Conservation (phyloP, 2,797 vertebrate genomes). For the Arnoldichthys spilopterus region DNA sequence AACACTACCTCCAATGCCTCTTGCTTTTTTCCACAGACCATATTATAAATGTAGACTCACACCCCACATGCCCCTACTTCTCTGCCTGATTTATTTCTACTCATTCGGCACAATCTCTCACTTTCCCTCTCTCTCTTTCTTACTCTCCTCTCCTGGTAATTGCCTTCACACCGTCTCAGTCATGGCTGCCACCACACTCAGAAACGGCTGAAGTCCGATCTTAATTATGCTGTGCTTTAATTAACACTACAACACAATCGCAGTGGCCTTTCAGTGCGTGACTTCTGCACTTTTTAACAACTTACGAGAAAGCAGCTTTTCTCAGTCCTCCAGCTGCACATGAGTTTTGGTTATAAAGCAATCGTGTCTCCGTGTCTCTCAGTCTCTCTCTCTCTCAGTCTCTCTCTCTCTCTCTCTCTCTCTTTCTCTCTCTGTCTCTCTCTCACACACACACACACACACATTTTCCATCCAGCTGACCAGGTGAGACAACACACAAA, state of each 20-base stretch:
- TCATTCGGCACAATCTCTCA: conserved; percentile 2
- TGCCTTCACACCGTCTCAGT: conserved; percentile 59
- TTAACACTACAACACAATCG: conserved; percentile 45
- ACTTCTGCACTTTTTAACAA: conserved; percentile 36
- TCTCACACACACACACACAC: conserved; percentile 9
- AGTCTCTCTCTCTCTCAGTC: neutral
- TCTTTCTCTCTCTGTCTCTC: neutral
- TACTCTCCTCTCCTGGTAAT: conserved; percentile 55
- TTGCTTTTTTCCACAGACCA: neutral
- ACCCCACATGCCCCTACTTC: neutral
- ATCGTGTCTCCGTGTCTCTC: too few relatives aligned
- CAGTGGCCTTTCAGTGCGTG: conserved; percentile 36
- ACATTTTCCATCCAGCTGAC: neutral
- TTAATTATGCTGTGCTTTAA: conserved; percentile 60
- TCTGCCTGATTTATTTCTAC: neutral
- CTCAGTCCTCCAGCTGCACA: conserved; percentile 18
- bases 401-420: conserved; percentile 1
- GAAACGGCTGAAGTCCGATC: conserved; percentile 56
- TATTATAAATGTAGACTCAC: conserved; percentile 8
- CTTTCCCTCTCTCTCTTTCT: conserved; percentile 24
- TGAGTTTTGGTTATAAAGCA: conserved; percentile 25
- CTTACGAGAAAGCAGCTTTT: conserved; percentile 28
- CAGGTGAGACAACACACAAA: neutral
- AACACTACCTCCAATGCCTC: neutral
- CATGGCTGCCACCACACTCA: conserved; percentile 47